These are phyloP conservation scores for Corydoras sp. DNA, from an alignment of 2,113 vertebrate genomes.

Conservation along the genomic window DNA sequence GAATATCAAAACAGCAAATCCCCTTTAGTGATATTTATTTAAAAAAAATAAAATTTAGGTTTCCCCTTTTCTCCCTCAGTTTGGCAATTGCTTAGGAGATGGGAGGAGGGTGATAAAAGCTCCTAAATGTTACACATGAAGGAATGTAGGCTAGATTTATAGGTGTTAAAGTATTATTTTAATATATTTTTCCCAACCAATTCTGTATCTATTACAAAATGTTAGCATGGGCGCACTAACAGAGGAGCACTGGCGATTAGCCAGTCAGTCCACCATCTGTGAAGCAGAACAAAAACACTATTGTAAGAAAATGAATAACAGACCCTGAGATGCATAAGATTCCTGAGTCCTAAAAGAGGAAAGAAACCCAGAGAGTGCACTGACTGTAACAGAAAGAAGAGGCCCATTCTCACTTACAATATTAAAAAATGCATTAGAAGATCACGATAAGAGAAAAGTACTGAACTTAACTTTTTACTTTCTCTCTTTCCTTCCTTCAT, in stretches of 20 bases:
- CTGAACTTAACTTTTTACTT: no score
- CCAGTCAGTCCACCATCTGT: constrained; percentile 16
- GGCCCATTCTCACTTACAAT: constrained; percentile 1
- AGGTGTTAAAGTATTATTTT: background rate
- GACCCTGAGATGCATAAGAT: constrained; percentile 35
- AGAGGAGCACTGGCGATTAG: constrained; percentile 4
- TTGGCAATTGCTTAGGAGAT: no score
- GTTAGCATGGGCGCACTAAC: background rate
- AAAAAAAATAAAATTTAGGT: no score
- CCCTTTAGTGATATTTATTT: no score
- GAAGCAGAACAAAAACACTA: constrained; percentile 32
- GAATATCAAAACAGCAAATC: no score
- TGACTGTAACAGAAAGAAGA: constrained; percentile 25
- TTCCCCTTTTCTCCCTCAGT: no score
- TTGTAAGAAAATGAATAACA: constrained; percentile 43
- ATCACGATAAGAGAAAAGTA: no score
- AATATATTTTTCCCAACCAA: background rate
- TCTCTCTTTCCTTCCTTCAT: no score
- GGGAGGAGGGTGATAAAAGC: no score
- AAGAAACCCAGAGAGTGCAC: constrained; percentile 6
- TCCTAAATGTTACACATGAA: no score
- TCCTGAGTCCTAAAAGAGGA: constrained; percentile 22
- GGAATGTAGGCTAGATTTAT: no score
- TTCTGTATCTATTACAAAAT: background rate
- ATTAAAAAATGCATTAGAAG: background rate